These are phyloP conservation scores for Chaetorhynchus papuensis DNA, from an alignment of 2,113 vertebrate species.

Conservation along the genomic window DNA sequence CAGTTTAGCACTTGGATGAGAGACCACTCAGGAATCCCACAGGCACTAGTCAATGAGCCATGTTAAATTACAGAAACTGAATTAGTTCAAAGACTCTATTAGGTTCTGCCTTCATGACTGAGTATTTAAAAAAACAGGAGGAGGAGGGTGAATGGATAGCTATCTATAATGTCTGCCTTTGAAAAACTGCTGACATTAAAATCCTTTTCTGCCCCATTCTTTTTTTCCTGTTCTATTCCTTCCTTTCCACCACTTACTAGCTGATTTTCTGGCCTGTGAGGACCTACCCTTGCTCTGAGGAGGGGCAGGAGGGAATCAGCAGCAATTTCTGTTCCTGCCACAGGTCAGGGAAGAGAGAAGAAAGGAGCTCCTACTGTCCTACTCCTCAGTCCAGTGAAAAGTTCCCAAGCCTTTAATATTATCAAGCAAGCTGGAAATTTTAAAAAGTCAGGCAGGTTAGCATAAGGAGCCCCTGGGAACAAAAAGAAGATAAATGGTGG, in stretches of 20 bases:
- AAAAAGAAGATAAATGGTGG: constrained; percentile 34
- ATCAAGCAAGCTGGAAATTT: constrained; percentile 39
- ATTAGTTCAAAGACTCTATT: constrained; percentile 19
- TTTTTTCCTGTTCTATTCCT: not conserved
- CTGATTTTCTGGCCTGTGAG: not conserved
- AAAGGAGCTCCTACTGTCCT: not conserved
- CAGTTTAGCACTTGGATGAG: not conserved
- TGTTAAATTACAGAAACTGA: constrained; percentile 31
- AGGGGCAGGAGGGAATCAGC: not conserved
- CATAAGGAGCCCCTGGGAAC: not conserved
- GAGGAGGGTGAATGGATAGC: not conserved
- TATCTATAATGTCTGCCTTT: not conserved
- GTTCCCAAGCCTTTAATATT: constrained; percentile 3
- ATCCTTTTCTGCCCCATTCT: not conserved
- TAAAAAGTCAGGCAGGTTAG: constrained; percentile 4
- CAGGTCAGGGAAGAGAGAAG: not conserved
- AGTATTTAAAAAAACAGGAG: not conserved
- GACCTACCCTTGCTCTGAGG: not conserved
- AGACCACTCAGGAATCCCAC: not conserved
- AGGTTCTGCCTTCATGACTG: not conserved
- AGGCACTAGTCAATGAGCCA: not conserved
- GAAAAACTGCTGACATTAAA: not conserved
- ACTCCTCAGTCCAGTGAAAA: not conserved
- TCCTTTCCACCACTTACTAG: not conserved
- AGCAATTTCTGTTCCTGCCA: not conserved